These are phyloP conservation scores for Alloplasta piceator DNA, from an alignment of 2,888 invertebrate genomes.

Conservation along the genomic window DNA sequence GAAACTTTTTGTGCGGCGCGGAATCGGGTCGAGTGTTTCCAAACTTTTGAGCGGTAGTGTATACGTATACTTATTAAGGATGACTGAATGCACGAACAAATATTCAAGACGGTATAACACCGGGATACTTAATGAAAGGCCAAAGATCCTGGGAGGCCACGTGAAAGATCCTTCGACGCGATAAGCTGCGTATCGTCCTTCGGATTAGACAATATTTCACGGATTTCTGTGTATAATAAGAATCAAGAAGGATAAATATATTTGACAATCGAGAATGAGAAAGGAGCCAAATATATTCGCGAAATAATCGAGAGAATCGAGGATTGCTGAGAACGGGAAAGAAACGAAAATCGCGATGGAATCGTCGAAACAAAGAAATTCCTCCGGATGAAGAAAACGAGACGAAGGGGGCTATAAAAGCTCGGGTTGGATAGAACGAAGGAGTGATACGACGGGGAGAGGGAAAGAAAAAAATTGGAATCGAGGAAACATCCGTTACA, in stretches of 20 bases:
- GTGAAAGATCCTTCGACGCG: conserved; percentile 44
- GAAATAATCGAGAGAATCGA: neutral
- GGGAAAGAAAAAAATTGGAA: conserved; percentile 41
- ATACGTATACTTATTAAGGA: no score
- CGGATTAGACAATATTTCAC: conserved; percentile 40
- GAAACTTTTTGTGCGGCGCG: no score
- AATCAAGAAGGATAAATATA: neutral
- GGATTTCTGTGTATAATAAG: neutral
- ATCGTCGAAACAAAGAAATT: conserved; percentile 2
- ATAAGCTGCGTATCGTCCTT: conserved; percentile 45
- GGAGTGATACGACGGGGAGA: neutral
- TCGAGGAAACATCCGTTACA: conserved; percentile 56
- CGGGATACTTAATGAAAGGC: conserved; percentile 50
- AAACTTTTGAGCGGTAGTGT: no score
- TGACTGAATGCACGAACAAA: conserved; percentile 51
- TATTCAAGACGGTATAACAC: conserved; percentile 46
- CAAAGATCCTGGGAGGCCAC: conserved; percentile 42
- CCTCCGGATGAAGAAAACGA: conserved; percentile 24
- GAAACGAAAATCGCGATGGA: conserved; percentile 2
- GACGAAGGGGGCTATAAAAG: conserved; percentile 26
- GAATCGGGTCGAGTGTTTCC: no score
- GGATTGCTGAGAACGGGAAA: conserved; percentile 20
- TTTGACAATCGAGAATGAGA: conserved; percentile 26
- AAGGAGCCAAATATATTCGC: conserved; percentile 24
- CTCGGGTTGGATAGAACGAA: neutral